These are phyloP conservation scores for Trichechus manatus DNA, from an alignment of 2,113 vertebrate genomes.

Conservation along the genomic window DNA sequence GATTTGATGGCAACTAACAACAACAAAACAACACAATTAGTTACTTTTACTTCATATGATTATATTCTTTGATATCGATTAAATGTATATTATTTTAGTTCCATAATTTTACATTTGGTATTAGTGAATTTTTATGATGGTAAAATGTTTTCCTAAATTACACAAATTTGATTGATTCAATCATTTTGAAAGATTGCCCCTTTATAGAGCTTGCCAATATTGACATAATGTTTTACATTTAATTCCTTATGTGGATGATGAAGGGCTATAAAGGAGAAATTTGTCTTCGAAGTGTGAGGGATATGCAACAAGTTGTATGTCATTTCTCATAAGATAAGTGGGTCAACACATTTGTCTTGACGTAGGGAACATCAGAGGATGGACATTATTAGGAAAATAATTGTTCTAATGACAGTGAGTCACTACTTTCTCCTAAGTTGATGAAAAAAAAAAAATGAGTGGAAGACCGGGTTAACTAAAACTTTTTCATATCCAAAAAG, in stretches of 20 bases:
- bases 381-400: neutral
- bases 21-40: neutral
- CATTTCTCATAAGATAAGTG: neutral
- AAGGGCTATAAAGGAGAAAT: neutral
- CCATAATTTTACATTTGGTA: neutral
- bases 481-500: neutral
- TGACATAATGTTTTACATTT: neutral
- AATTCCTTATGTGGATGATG: neutral
- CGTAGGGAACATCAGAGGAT: neutral
- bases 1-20: no score
- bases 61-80: neutral
- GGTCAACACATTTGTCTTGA: neutral
- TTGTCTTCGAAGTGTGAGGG: neutral
- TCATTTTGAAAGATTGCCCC: neutral
- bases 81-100: neutral
- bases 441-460: neutral
- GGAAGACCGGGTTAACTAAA: neutral
- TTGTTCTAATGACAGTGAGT: neutral
- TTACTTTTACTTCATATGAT: neutral
- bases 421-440: neutral
- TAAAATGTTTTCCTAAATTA: neutral
- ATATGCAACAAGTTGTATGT: neutral
- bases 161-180: neutral
- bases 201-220: neutral
- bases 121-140: neutral